A percentile compares a stretch with the other conserved stretches of the same genome.
Evolutionary conservation across 2,113 vertebrate genomes (phyloP).

Genomic region (Quiscalus mexicanus): DNA sequence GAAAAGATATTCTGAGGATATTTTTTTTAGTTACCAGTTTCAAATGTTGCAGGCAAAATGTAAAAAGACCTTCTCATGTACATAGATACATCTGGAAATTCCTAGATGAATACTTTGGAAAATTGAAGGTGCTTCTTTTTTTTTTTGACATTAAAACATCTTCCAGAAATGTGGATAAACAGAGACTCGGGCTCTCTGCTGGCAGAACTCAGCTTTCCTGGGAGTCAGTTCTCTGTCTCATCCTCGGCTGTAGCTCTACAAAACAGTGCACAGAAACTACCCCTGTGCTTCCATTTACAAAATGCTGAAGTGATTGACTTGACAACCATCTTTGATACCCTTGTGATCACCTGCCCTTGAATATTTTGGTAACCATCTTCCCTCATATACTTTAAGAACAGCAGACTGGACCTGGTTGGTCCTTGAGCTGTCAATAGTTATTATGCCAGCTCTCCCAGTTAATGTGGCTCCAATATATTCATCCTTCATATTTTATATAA

Average conservation of each 20-base stretch:
- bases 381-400: neutral
- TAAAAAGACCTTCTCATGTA: neutral
- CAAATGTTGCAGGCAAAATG: neutral
- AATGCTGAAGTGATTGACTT: neutral
- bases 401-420: neutral
- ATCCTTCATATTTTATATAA: neutral
- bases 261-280: neutral
- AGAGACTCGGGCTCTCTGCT: neutral
- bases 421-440: neutral
- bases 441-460: neutral
- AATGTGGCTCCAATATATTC: neutral
- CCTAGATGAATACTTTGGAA: neutral
- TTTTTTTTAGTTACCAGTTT: neutral
- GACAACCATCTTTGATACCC: neutral
- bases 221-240: neutral
- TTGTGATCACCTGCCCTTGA: neutral
- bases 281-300: neutral
- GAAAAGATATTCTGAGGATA: neutral
- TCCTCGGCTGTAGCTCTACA: neutral
- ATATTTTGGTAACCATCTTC: neutral
- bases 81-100: neutral
- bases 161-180: neutral
- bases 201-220: rapidly evolving
- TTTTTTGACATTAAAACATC: neutral
- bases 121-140: neutral